Percentiles rank a stretch among this genome's conserved stretches.
These are phyloP conservation scores for Tetrao urogallus DNA, from an alignment of 2,113 vertebrate species.

Conservation along the genomic window DNA sequence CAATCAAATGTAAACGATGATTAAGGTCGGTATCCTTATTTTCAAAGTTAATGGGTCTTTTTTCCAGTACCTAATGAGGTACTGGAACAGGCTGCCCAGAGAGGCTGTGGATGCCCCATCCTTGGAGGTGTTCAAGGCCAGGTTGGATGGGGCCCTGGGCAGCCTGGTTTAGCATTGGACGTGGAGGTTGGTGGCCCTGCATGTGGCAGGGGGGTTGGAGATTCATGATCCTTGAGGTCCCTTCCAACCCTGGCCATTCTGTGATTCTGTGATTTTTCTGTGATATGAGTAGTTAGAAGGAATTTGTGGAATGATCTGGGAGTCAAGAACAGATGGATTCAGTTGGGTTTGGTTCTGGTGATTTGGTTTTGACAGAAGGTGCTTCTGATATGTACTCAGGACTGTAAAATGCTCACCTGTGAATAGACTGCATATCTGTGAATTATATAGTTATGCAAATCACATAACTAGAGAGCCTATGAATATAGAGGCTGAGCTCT, in stretches of 20 bases:
- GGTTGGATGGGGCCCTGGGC: too few relatives aligned
- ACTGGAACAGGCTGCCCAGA: too few relatives aligned
- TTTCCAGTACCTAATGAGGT: too few relatives aligned
- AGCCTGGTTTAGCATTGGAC: too few relatives aligned
- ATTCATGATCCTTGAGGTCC: too few relatives aligned
- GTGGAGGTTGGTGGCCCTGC: too few relatives aligned
- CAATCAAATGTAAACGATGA: neutral
- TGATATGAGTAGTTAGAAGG: neutral
- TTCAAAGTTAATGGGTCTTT: neutral
- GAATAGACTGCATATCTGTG: fast-evolving
- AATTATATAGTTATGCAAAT: neutral
- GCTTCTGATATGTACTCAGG: neutral
- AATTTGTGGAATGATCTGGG: neutral
- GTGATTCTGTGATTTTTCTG: neutral
- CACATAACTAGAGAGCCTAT: neutral
- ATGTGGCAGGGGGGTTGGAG: too few relatives aligned
- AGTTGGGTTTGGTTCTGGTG: neutral
- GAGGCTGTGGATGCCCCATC: too few relatives aligned
- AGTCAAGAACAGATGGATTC: neutral
- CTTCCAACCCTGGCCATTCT: too few relatives aligned
- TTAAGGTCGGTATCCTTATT: neutral
- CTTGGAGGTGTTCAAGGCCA: too few relatives aligned
- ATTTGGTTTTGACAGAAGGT: neutral
- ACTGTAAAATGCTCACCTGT: neutral
- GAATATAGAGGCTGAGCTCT: neutral